A percentile compares a stretch with the other conserved stretches of the same genome.
Evolutionary conservation across 1,140 invertebrate genomes (phyloP).

Genomic region (Conus betulinus): DNA sequence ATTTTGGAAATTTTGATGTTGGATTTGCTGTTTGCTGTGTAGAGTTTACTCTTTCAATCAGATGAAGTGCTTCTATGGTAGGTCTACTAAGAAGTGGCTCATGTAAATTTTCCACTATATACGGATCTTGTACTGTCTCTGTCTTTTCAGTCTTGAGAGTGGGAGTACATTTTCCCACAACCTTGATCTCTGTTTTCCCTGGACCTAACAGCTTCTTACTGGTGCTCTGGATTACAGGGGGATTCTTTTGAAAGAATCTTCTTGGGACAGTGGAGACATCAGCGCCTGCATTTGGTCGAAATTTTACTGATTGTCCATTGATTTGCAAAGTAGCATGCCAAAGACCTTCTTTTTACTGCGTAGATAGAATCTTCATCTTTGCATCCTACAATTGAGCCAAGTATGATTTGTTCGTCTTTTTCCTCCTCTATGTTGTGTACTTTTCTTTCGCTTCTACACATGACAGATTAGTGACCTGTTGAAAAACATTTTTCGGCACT

Average conservation of each 20-base stretch:
- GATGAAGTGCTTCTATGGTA: neutral
- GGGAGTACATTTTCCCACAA: neutral
- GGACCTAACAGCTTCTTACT: neutral
- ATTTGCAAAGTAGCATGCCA: neutral
- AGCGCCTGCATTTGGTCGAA: neutral
- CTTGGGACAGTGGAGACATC: neutral
- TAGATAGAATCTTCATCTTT: neutral
- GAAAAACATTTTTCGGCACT: neutral
- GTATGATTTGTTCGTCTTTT: no score
- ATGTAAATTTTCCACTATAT: neutral
- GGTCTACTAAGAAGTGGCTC: neutral
- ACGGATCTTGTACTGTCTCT: neutral
- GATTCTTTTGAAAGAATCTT: neutral
- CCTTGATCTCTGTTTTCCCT: neutral
- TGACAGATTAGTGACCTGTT: no score
- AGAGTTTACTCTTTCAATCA: slow-evolving; percentile 51
- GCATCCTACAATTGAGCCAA: no score
- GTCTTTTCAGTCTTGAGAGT: neutral
- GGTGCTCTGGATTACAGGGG: neutral
- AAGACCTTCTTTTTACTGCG: no score
- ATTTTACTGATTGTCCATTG: neutral
- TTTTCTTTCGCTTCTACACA: no score
- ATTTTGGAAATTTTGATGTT: neutral
- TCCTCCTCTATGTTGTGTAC: neutral
- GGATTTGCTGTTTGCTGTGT: slow-evolving; percentile 35